Base-by-base conservation (phyloP, 1,140 invertebrate species). In the Drosophila miranda region DNA sequence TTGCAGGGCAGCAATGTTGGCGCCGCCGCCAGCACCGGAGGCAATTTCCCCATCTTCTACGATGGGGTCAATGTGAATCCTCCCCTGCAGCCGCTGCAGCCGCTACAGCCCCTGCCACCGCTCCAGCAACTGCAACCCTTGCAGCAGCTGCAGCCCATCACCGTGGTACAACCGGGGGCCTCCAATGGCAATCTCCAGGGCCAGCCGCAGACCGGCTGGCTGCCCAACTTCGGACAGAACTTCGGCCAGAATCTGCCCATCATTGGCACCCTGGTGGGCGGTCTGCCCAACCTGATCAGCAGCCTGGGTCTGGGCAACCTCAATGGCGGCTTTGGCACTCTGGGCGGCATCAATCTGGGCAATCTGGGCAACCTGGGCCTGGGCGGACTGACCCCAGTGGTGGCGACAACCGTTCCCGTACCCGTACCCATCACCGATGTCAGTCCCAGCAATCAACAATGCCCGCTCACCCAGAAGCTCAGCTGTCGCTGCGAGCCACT, bases 401-500 rank as follows among this genome's bases (percentile, higher is more conserved):
- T 52, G 4, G 13, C 50, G 1, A 7, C 45, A 0, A 38, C 69
- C 0, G 28, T 42, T 0, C 68, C 59, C 28, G 6, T 26, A 0
- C 43, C 69, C 0, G 28, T 42, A 0, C 68, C 59, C 28, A 9
- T 26, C 19, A 9, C 14, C 26, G 8, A 13, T 23, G 14, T 13
- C 0, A 5, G 8, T 42, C 14, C 21, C 51, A 61, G 38, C 43
- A 44, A 48, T 2, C 53, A 46, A 44, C 59, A 57, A 16, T 88
- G 84, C 30, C 71, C 82, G 0, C 14, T 87, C 1, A 67, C 58
- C 54, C 87, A 89, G 55, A 84, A 73, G 46, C 79, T 84, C 0
- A 74, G 34, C 14, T 89, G 87, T 16, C 87, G 87, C 63, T 89
- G 87, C n/a, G 87, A 89, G 23, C 73, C 76, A 0, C 11, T 89